Evolutionary conservation across 1,140 invertebrate species (phyloP), one percentile per base, ranked within the genome.

Genomic region (Drosophila virilis): DNA sequence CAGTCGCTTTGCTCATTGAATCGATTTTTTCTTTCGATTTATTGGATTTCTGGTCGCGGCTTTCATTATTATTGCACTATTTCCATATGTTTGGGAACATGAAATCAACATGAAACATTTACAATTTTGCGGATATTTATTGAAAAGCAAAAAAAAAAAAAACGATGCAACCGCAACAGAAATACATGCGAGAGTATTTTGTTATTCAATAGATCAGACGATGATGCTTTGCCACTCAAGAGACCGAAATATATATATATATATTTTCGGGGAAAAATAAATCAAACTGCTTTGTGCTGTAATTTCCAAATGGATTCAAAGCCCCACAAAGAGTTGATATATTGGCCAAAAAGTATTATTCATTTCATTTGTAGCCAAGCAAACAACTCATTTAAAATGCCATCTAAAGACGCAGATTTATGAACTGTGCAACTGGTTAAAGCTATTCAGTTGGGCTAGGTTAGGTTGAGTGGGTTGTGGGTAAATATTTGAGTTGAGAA

Each of bases 11-110:
- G 8, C 32, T 12, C 15, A 10, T n/a, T 28, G 28, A 13, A 8
- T 33, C 28, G 2, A 15, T 22, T 55, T 35, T 54, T 22, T 10
- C 28, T 32, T 50, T 50, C 6, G 10, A 32, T 43, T 42, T 68
- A 35, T 35, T 67, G n/a, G 13, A 40, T 8, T 54, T 54, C 50
- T n/a, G 37, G 71, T 52, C 37, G 69, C 45, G 61, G 66, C 59
- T 78, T 78, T 82, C 66, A 68, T 78, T 70, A 82, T 83, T 83
- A 75, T 83, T 78, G 59, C 75, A 78, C 66, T 68, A 78, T 76
- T 64, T 58, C 62, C 13, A 77, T 58, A 76, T 71, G 72, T 66
- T 66, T 60, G 32, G 38, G 12, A 10, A 42, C 67, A 55, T 51
- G 65, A 58, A 77, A 60, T 55, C 51, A 40, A 57, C 65, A 82